phyloP scores from a whole-genome alignment of 2,797 vertebrate genomes.

The Epinephelus coioides region DNA sequence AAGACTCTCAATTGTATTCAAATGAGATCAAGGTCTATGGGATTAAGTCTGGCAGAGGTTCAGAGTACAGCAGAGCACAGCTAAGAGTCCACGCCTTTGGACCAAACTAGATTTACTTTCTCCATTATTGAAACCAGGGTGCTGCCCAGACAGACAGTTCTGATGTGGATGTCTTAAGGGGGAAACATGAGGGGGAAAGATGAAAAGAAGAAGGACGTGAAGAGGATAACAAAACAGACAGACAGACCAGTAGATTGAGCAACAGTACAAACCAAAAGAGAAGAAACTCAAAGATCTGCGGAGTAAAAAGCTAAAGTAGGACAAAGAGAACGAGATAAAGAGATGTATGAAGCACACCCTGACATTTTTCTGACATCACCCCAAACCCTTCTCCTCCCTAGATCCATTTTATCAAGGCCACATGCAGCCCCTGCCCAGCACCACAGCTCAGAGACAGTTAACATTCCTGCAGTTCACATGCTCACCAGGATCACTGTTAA shows the following conservation, averaged over 20 bases:
- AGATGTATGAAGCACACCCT: conserved; percentile 27
- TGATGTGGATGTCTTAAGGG: conserved; percentile 21
- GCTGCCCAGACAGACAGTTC: conserved; percentile 19
- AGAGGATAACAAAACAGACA: conserved; percentile 7
- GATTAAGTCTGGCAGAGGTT: conserved; percentile 41
- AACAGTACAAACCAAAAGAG: conserved; percentile 14
- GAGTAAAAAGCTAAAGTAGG: conserved; percentile 18
- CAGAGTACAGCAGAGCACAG: conserved; percentile 22
- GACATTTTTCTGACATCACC: conserved; percentile 38
- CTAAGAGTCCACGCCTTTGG: conserved; percentile 1
- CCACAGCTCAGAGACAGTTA: conserved; percentile 37
- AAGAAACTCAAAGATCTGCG: neutral
- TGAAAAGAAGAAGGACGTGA: conserved; percentile 38
- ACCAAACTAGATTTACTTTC: conserved; percentile 34
- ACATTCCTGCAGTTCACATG: conserved; percentile 61
- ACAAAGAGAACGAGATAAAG: conserved; percentile 7
- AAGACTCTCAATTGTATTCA: conserved; percentile 32
- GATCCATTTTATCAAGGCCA: conserved; percentile 41
- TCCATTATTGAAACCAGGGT: conserved; percentile 45
- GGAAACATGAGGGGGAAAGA: conserved; percentile 17
- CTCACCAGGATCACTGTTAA: conserved; percentile 33
- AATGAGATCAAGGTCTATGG: conserved; percentile 33
- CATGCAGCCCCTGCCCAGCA: conserved; percentile 40
- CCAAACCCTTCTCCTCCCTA: conserved; percentile 35
- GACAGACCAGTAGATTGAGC: conserved; percentile 18